Evolutionary conservation across 1,140 invertebrate species (phyloP).

Genomic region (Apis cerana): DNA sequence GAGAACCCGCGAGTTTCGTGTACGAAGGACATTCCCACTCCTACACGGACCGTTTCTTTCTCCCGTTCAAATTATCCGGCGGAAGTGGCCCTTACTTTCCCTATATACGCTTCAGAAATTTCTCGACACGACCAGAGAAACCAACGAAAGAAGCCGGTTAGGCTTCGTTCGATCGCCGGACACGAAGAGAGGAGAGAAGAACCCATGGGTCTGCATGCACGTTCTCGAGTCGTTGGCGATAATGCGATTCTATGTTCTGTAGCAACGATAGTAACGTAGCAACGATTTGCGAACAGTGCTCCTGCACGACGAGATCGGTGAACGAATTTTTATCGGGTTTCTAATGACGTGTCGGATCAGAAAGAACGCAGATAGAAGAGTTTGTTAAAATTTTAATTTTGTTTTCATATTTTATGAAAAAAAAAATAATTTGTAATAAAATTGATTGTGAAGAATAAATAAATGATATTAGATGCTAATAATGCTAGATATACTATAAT

Average conservation of each 20-base stretch:
- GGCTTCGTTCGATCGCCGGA: background rate
- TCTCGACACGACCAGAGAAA: conserved; percentile 7
- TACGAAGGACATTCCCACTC: conserved; percentile 62
- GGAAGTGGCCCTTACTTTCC: conserved; percentile 49
- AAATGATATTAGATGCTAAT: too few species aligned
- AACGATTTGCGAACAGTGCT: background rate
- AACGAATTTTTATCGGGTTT: background rate
- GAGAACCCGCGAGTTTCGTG: conserved; percentile 59
- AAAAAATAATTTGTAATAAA: too few species aligned
- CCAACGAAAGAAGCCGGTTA: background rate
- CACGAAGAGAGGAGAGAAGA: background rate
- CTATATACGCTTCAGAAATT: conserved; percentile 49
- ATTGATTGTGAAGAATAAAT: background rate
- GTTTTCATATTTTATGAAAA: too few species aligned
- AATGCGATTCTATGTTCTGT: conserved; percentile 8
- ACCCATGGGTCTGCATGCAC: background rate
- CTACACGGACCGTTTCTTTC: conserved; percentile 49
- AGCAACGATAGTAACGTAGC: conserved; percentile 2
- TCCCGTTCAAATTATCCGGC: conserved; percentile 54
- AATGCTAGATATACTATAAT: too few species aligned
- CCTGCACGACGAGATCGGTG: background rate
- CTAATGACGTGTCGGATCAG: background rate
- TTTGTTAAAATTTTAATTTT: background rate
- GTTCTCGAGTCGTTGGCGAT: background rate
- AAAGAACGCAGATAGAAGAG: background rate